phyloP scores from a whole-genome alignment of 2,113 vertebrate genomes.

The Ceyx margarethae region DNA sequence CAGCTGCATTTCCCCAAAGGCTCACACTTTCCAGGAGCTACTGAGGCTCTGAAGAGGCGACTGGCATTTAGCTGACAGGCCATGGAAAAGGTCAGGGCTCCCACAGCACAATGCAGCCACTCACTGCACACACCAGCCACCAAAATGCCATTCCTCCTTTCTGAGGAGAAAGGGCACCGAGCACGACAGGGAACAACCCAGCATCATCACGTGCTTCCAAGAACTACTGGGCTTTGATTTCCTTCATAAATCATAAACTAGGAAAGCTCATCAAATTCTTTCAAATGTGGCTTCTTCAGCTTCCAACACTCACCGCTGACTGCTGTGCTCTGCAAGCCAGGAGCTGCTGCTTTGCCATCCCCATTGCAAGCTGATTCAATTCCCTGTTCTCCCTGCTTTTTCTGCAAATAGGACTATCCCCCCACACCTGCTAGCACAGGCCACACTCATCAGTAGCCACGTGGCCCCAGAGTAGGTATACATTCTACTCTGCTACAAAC shows the following conservation, averaged over 20 bases:
- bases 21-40: slow-evolving; percentile 13
- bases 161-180: not conserved
- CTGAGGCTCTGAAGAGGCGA: slow-evolving; percentile 1
- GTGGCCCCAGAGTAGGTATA: not conserved
- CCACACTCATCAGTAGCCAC: not conserved
- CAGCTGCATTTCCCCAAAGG: not conserved
- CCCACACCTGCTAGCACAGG: not conserved
- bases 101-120: not conserved
- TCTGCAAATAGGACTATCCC: not conserved
- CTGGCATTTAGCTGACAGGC: slow-evolving; percentile 11
- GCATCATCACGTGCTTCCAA: slow-evolving; percentile 6
- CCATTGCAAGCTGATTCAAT: not conserved
- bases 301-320: not conserved
- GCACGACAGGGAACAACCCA: not conserved
- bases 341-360: not conserved
- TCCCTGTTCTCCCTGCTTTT: not conserved
- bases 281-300: not conserved
- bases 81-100: slow-evolving; percentile 37
- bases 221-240: slow-evolving; percentile 17
- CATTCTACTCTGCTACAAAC: not conserved
- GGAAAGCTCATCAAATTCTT: not conserved
- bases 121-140: not conserved
- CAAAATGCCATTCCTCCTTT: slow-evolving; percentile 28
- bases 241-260: slow-evolving; percentile 5
- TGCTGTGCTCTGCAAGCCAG: not conserved